Conservation (phyloP, 2,113 vertebrate species). For the Oreochromis niloticus region DNA sequence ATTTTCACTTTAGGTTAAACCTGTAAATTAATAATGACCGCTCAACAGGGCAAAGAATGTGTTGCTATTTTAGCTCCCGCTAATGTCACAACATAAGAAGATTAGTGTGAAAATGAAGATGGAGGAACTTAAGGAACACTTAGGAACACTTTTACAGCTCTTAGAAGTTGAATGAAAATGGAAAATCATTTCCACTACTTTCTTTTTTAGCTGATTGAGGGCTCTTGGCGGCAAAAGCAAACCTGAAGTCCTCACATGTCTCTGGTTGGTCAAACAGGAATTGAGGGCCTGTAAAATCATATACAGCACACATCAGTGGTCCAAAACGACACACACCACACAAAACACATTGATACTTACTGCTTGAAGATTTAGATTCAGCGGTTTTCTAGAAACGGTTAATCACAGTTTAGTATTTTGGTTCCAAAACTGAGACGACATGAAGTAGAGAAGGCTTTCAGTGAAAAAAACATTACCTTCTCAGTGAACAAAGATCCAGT, state of each 20-base stretch:
- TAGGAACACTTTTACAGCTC: background rate
- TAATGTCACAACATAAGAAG: background rate
- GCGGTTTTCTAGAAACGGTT: slow-evolving; percentile 56
- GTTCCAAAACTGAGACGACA: background rate
- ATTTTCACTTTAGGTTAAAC: background rate
- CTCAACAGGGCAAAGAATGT: background rate
- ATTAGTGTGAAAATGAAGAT: background rate
- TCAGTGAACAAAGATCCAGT: slow-evolving; percentile 59
- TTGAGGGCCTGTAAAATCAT: slow-evolving; percentile 34
- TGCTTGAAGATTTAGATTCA: slow-evolving; percentile 51
- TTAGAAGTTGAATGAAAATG: slow-evolving; percentile 72
- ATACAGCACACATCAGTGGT: background rate
- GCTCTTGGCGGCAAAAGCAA: slow-evolving; percentile 57
- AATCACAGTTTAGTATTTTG: background rate
- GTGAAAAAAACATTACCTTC: slow-evolving; percentile 51
- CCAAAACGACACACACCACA: background rate
- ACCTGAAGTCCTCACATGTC: slow-evolving; percentile 61
- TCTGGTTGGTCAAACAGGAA: slow-evolving; percentile 68
- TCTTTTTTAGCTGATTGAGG: slow-evolving; percentile 24
- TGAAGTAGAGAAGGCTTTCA: background rate
- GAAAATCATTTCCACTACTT: slow-evolving; percentile 37
- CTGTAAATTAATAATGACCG: background rate
- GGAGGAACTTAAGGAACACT: background rate
- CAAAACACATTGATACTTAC: slow-evolving; percentile 1
- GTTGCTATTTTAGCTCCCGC: background rate